A percentile compares a stretch with the other conserved stretches of the same genome.
phyloP scores from a whole-genome alignment of 2,888 invertebrate species.

The Thera britannica region DNA sequence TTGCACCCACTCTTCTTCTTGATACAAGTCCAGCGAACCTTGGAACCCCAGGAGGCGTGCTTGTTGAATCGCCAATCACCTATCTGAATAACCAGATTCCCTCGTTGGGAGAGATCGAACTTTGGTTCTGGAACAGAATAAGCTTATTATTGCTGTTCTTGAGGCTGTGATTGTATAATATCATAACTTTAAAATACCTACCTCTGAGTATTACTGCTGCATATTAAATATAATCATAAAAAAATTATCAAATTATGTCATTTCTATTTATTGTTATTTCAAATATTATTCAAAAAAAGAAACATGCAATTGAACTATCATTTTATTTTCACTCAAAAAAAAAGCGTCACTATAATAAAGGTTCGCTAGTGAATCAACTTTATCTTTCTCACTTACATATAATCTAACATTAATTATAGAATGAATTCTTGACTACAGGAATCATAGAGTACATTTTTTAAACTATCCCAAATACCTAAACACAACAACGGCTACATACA shows the following conservation, averaged over 20 bases:
- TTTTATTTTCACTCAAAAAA: constrained; percentile 15
- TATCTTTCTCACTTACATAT: neutral
- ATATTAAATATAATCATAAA: neutral
- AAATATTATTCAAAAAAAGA: neutral
- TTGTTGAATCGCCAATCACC: constrained; percentile 79
- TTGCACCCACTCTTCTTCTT: constrained; percentile 78
- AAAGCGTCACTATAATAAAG: constrained; percentile 1
- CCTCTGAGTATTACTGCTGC: neutral
- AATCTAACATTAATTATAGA: neutral
- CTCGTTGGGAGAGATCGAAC: constrained; percentile 75
- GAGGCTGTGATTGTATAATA: neutral
- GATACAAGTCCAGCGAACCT: constrained; percentile 78
- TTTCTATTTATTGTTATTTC: neutral
- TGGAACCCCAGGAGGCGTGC: constrained; percentile 77
- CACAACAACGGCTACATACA: constrained; percentile 2
- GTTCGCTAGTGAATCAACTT: constrained; percentile 1
- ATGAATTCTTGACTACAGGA: neutral
- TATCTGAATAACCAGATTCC: constrained; percentile 76
- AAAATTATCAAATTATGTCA: no score
- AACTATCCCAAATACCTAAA: constrained; percentile 12
- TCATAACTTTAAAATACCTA: no score
- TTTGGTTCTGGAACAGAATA: constrained; percentile 67
- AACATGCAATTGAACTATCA: constrained; percentile 4
- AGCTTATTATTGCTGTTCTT: constrained; percentile 15
- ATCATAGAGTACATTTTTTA: constrained; percentile 2